phyloP scores from a whole-genome alignment of 1,140 invertebrate species.

The Monomorium pharaonis region DNA sequence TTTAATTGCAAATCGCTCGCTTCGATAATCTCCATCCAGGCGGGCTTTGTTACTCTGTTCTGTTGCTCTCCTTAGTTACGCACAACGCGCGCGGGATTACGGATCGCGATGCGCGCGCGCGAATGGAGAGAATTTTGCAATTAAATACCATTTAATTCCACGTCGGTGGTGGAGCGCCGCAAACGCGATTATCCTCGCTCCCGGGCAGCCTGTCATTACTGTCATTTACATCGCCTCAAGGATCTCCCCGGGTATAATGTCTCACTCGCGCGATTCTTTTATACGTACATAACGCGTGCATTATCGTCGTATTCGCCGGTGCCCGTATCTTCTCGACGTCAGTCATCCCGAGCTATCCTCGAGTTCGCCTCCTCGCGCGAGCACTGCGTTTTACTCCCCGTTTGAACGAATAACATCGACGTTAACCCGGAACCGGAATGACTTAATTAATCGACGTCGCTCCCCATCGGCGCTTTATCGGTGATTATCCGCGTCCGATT shows the following conservation, averaged over 20 bases:
- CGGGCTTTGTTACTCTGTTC: conserved; percentile 2
- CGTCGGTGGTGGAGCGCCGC: background rate
- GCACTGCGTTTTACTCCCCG: background rate
- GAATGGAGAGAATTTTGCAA: conserved; percentile 21
- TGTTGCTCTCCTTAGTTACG: background rate
- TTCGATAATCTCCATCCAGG: background rate
- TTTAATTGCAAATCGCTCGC: background rate
- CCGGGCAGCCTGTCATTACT: conserved; percentile 10
- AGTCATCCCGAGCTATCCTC: background rate
- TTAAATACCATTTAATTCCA: conserved; percentile 53
- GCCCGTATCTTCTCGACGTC: background rate
- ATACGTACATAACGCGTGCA: background rate
- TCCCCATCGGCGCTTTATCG: background rate
- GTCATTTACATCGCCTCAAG: conserved; percentile 8
- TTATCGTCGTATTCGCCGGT: background rate
- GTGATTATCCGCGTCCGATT: background rate
- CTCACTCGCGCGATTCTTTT: background rate
- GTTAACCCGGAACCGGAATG: too few species aligned
- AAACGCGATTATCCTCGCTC: conserved; percentile 3
- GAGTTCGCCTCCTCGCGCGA: background rate
- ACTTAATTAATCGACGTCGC: background rate
- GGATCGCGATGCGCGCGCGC: background rate
- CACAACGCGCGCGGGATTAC: background rate
- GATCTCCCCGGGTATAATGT: background rate
- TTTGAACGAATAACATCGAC: too few species aligned